Evolutionary conservation across 2,113 vertebrate species (phyloP), one percentile per base, ranked within the genome.

Genomic region (Acanthisitta chloris): DNA sequence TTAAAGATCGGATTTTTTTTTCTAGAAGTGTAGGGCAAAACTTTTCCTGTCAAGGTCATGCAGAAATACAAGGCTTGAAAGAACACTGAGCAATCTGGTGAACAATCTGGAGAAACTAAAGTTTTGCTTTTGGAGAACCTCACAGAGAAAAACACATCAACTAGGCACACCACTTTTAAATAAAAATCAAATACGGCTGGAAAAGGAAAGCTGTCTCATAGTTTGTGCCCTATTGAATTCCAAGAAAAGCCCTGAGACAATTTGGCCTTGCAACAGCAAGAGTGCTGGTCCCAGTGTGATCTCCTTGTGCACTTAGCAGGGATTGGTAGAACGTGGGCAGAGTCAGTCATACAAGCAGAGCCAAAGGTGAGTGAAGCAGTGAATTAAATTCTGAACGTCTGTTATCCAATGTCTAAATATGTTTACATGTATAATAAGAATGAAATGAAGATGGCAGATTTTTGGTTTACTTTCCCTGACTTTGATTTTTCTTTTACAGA

Each of bases 241-340:
- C 18, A 51, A 24, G 16, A 67, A 86, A 82, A 42, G 1, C 8
- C 12, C 8, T 8, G 20, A 43, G 31, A 45, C 25, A 61, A 10
- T 0, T 3, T 4, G 9, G 16, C 3, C 19, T 51, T 46, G 10
- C 14, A 29, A 19, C 14, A 67, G 52, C 43, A 59, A 2, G 9
- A 29, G 49, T 38, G 49, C 28, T 73, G 61, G 38, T 55, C 43
- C 14, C 57, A 3, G 2, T 4, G 0, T 6, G 43, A 57, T 48
- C 26, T 48, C 29, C 25, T 20, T 1, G 5, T 4, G 25, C 12
- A 52, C 42, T 16, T 33, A 11, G 3, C 26, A 7, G 10, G 42
- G 8, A 6, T 40, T 25, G 42, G 25, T 51, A 57, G 64, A 17
- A 43, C 0, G 1, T 1, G 10, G 12, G 46, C 31, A 42, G 46